These are phyloP conservation scores for Ostrea edulis DNA, from an alignment of 1,140 invertebrate genomes.

Conservation along the genomic window DNA sequence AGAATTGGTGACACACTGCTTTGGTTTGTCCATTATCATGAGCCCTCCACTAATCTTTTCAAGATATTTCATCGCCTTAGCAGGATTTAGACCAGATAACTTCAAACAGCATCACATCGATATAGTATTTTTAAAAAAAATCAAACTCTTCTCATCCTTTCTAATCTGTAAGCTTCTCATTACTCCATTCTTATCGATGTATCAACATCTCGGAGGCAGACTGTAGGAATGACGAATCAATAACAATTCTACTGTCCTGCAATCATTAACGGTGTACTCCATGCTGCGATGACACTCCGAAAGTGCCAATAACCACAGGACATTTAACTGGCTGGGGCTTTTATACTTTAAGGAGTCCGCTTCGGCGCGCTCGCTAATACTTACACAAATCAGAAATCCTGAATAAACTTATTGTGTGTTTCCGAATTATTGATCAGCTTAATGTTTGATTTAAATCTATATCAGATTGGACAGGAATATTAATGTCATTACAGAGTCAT, in stretches of 20 bases:
- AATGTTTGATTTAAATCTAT: constrained; percentile 38
- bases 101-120: constrained; percentile 20
- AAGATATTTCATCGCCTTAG: constrained; percentile 18
- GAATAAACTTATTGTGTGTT: constrained; percentile 28
- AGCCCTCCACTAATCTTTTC: constrained; percentile 19
- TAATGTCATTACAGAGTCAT: constrained; percentile 30
- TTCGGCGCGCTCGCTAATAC: constrained; percentile 29
- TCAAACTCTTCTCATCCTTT: neutral
- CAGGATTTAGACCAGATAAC: neutral
- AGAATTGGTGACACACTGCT: constrained; percentile 18
- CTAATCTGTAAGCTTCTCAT: neutral
- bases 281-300: constrained; percentile 20
- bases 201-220: constrained; percentile 21
- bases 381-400: constrained; percentile 37
- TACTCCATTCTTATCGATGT: neutral
- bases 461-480: constrained; percentile 29
- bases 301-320: constrained; percentile 15
- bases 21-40: constrained; percentile 35
- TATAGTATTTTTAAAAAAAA: neutral
- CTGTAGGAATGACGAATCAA: constrained; percentile 13
- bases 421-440: constrained; percentile 36
- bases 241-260: constrained; percentile 25
- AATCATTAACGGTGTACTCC: neutral
- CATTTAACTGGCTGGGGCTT: constrained; percentile 8
- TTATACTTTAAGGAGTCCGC: constrained; percentile 26